Conservation (phyloP, 53 echinoderm and acorn worm genomes). For the Hippasteria phrygiana region DNA sequence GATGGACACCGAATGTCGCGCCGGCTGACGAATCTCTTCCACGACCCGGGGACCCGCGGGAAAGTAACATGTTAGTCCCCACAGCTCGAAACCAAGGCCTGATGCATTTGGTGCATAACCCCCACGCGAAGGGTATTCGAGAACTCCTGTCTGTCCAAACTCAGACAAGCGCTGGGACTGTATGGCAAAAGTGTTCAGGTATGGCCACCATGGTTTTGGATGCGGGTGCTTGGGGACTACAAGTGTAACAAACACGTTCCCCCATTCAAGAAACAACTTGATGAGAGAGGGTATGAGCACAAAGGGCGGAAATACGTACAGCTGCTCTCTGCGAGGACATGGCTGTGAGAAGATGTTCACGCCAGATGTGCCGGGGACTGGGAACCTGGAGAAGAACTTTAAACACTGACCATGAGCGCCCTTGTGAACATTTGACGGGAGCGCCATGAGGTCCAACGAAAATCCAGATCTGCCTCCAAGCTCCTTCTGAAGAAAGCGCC, state of each 20-base stretch:
- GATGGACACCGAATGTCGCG: background rate
- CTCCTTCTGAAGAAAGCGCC: background rate
- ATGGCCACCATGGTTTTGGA: conserved; percentile 32
- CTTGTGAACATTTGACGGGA: too few relatives aligned
- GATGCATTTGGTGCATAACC: conserved; percentile 11
- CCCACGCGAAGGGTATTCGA: background rate
- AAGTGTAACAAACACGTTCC: conserved; percentile 22
- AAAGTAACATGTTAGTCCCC: conserved; percentile 31
- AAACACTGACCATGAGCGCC: background rate
- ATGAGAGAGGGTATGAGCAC: too few relatives aligned
- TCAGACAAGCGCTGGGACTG: conserved; percentile 3
- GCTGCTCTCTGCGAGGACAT: background rate
- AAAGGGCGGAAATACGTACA: background rate
- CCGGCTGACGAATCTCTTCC: background rate
- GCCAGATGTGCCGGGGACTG: background rate
- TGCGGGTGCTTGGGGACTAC: conserved; percentile 27
- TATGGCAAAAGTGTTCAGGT: background rate
- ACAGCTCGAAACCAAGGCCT: conserved; percentile 35
- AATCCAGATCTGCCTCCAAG: background rate
- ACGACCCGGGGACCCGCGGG: background rate
- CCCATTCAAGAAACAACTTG: too few relatives aligned
- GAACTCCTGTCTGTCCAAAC: conserved; percentile 20
- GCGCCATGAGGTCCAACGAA: too few relatives aligned
- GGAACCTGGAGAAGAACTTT: background rate
- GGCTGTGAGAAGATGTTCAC: conserved; percentile 14